Evolutionary conservation across 1,140 invertebrate species (phyloP), one percentile per base, ranked within the genome.

Genomic region (Anadara kagoshimensis): DNA sequence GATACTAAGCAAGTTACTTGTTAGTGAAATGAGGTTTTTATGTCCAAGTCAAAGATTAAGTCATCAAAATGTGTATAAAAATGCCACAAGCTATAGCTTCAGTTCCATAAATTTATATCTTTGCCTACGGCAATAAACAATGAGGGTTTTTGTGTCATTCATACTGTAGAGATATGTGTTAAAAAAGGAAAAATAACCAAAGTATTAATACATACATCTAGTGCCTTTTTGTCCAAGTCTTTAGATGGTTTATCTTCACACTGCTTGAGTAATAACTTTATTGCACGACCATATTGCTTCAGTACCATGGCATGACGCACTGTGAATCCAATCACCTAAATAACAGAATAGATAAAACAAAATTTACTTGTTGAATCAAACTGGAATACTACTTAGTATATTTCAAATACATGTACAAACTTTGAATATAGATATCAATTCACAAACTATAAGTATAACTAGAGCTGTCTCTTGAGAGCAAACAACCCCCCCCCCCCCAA

Each of bases 261-360:
- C 73, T 94, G 91, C 85, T 94, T 95, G 26, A 90, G 84, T 18
- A 97, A 85, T 65, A 94, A 91, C 87, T 96, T 96, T 54, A 95
- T 85, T 59, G 95, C 93, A 63, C 94, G 92, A 0, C 95, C 96
- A 89, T 94, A 95, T 63, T 96, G 94, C 78, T 92, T 90, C 79
- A 94, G 90, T 11, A 93, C 91, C 78, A 93, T 92, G n/a, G 94
- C 93, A 86, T 98, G 94, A 93, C 94, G 95, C 47, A 96, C 89
- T 4, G 93, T 91, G 82, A 97, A 94, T 78, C 93, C 91, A 41
- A 94, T 90, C 16, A 93, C 92, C 92, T 94, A 82, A 18, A 83
- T 68, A 51, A 29, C 11, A 49, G 45, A 57, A 75, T 18, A 69
- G 5, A 76, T 57, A 69, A 69, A 75, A 24, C 59, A 44, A 36